Percentiles rank a stretch among this genome's conserved stretches.
Conservation (phyloP, 2,797 vertebrate genomes). For the Crax fasciolata region DNA sequence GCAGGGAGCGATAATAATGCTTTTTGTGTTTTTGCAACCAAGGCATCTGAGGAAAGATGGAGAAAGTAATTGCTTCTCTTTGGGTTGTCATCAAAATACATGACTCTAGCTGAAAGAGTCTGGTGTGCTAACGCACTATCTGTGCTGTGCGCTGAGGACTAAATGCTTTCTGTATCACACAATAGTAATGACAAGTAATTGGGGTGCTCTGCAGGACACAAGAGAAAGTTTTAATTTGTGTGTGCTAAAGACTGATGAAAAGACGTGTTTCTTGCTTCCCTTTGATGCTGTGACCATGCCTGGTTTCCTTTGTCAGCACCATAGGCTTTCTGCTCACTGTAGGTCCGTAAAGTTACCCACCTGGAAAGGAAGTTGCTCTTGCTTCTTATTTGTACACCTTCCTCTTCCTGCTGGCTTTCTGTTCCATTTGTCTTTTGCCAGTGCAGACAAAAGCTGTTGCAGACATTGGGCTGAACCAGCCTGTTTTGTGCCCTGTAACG, state of each 20-base stretch:
- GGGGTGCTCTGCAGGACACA: slow-evolving; percentile 56
- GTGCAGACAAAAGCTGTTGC: neutral
- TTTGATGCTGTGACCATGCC: neutral
- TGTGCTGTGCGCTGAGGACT: slow-evolving; percentile 37
- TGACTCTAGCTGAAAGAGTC: slow-evolving; percentile 40
- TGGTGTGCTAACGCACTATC: slow-evolving; percentile 33
- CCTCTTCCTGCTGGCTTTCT: neutral
- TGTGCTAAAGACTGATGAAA: slow-evolving; percentile 41
- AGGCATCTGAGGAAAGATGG: slow-evolving; percentile 51
- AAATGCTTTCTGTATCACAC: slow-evolving; percentile 42
- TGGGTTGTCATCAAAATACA: slow-evolving; percentile 64
- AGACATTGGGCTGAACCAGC: neutral
- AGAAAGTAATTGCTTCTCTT: slow-evolving; percentile 66
- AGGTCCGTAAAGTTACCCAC: neutral
- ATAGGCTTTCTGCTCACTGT: neutral
- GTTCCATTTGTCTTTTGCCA: neutral
- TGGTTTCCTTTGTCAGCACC: neutral
- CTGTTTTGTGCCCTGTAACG: neutral
- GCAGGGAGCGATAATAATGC: slow-evolving; percentile 37
- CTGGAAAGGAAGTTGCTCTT: neutral
- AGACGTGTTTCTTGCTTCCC: neutral
- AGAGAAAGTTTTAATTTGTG: slow-evolving; percentile 64
- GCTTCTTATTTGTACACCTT: neutral
- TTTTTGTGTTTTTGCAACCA: slow-evolving; percentile 64
- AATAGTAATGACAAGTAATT: slow-evolving; percentile 62